Percentiles rank a stretch among this genome's conserved stretches.
These are phyloP conservation scores for Caenorhabditis tropicalis DNA, from an alignment of 1,140 invertebrate genomes.

Conservation along the genomic window DNA sequence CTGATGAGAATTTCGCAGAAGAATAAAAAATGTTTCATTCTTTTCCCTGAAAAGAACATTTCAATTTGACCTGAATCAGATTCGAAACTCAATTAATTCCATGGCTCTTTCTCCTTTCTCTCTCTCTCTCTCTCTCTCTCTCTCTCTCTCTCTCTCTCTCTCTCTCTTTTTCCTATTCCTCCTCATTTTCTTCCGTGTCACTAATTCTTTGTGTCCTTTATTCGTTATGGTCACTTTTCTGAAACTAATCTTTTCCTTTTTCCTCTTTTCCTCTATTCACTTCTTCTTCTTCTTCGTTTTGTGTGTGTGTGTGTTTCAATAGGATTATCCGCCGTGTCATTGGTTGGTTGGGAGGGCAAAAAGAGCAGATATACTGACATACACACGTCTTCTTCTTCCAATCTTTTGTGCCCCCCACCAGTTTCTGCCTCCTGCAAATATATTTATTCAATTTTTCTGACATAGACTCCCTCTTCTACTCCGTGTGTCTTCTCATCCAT, in stretches of 20 bases:
- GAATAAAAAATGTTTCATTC: no score
- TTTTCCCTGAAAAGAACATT: background rate
- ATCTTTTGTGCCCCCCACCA: background rate
- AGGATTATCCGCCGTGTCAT: constrained; percentile 4
- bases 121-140: background rate
- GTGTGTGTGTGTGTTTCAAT: background rate
- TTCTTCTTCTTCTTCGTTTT: background rate
- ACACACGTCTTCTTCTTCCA: background rate
- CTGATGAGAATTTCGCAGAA: no score
- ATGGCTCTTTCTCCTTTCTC: background rate
- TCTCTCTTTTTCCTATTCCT: background rate
- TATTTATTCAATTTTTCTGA: background rate
- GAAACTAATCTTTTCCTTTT: constrained; percentile 13
- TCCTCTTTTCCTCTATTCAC: background rate
- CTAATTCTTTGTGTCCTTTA: constrained; percentile 16
- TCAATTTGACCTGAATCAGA: constrained; percentile 4
- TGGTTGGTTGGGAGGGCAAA: background rate
- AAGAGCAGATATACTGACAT: background rate
- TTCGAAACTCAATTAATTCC: background rate
- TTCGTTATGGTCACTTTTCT: background rate
- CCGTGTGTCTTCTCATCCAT: no score
- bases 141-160: background rate
- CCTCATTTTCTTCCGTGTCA: background rate
- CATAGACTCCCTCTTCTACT: no score
- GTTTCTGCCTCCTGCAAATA: background rate